Evolutionary conservation across 2,888 invertebrate genomes (phyloP).

Genomic region (Metallyticus violacea): DNA sequence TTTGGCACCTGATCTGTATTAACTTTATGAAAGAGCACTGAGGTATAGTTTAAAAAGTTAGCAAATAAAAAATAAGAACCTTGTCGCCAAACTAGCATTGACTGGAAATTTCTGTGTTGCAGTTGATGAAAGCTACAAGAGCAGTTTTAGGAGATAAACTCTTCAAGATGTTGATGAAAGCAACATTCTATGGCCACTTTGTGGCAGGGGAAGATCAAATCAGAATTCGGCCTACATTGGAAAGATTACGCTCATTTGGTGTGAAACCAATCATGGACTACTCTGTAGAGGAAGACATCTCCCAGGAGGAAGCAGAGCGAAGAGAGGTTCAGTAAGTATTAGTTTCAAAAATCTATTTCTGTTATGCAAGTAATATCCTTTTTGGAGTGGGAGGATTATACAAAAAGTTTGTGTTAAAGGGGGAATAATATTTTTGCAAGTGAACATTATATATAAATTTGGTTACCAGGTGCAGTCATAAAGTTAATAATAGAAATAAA

Average conservation of each 20-base stretch:
- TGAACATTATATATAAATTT: neutral
- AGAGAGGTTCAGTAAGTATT: constrained; percentile 85
- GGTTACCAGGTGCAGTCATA: neutral
- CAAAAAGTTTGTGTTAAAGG: neutral
- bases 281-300: constrained; percentile 95
- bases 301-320: constrained; percentile 90
- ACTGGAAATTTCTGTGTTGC: constrained; percentile 44
- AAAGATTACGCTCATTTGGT: constrained; percentile 87
- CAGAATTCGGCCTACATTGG: constrained; percentile 80
- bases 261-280: constrained; percentile 99
- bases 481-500: too few species aligned
- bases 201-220: constrained; percentile 94
- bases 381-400: neutral
- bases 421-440: too few species aligned
- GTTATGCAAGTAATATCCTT: neutral
- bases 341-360: neutral
- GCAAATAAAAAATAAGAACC: too few species aligned
- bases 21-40: too few species aligned
- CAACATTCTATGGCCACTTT: constrained; percentile 98
- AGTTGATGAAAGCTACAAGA: constrained; percentile 82
- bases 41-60: too few species aligned
- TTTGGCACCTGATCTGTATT: too few species aligned
- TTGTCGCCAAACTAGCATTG: constrained; percentile 12
- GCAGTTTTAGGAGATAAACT: constrained; percentile 74
- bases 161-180: constrained; percentile 84